phyloP scores from a whole-genome alignment of 2,888 invertebrate genomes.

The Pardosa pseudoannulata region DNA sequence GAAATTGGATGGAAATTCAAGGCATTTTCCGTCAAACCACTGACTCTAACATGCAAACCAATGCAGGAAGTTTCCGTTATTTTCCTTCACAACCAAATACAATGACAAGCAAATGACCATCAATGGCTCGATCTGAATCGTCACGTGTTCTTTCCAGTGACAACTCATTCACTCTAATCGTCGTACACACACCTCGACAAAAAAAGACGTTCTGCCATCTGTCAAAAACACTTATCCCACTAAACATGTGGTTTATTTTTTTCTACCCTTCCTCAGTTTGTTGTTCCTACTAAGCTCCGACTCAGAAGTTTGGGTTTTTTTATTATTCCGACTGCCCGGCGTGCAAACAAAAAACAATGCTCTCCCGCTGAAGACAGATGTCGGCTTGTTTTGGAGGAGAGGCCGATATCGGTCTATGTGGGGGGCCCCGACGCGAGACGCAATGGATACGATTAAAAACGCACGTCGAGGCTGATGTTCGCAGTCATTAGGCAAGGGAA shows the following conservation, averaged over 20 bases:
- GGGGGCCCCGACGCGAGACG: neutral
- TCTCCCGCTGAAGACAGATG: constrained; percentile 55
- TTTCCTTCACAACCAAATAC: no score
- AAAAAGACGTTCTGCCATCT: constrained; percentile 47
- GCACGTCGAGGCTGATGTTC: no score
- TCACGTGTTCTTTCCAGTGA: no score
- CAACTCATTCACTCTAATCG: constrained; percentile 25
- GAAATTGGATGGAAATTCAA: no score
- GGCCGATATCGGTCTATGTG: neutral
- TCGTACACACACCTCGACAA: constrained; percentile 43
- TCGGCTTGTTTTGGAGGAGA: constrained; percentile 8
- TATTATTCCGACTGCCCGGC: neutral
- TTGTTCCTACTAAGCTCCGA: constrained; percentile 37
- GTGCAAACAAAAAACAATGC: constrained; percentile 42
- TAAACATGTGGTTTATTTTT: constrained; percentile 42
- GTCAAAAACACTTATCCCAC: constrained; percentile 58
- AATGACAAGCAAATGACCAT: no score
- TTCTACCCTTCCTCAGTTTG: constrained; percentile 20
- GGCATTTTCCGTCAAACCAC: no score
- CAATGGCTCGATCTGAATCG: no score
- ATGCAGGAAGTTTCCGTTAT: no score
- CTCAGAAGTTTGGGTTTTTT: neutral
- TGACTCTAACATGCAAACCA: no score
- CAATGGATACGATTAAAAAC: neutral
- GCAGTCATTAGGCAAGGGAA: no score